Conservation (phyloP, 2,113 vertebrate species). For the Rostratula benghalensis region DNA sequence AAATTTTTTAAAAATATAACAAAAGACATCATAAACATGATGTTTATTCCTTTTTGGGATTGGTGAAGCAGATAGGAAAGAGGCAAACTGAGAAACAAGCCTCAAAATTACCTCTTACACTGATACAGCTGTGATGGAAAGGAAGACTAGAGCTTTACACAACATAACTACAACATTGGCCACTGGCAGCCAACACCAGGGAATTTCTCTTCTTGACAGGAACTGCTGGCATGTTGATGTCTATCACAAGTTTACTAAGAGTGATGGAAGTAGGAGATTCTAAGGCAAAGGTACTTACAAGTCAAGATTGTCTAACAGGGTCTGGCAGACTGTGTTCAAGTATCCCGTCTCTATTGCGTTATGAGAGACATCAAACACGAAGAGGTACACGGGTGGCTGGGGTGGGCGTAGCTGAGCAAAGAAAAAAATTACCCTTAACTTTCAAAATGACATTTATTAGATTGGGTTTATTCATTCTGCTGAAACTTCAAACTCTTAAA, state of each 20-base stretch:
- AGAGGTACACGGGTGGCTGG: constrained; percentile 96
- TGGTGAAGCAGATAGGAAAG: not conserved
- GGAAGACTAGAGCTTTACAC: not conserved
- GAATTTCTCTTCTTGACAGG: not conserved
- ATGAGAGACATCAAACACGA: constrained; percentile 93
- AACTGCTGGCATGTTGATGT: not conserved
- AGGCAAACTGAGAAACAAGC: not conserved
- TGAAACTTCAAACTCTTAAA: not conserved
- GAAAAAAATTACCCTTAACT: not conserved
- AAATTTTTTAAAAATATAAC: no score
- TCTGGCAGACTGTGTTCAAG: constrained; percentile 90
- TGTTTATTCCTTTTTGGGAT: not conserved
- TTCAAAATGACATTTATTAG: not conserved
- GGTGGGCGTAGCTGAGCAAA: constrained; percentile 88
- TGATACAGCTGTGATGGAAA: not conserved
- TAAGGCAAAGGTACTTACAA: constrained; percentile 79
- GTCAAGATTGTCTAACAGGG: constrained; percentile 91
- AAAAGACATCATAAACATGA: not conserved
- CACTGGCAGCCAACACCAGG: not conserved
- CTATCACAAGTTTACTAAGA: not conserved
- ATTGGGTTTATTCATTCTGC: not conserved
- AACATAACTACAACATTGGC: not conserved
- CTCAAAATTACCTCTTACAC: not conserved
- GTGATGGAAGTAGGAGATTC: not conserved
- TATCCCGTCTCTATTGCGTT: constrained; percentile 96